Percentiles rank a stretch among this genome's conserved stretches.
phyloP scores from a whole-genome alignment of 2,888 invertebrate species.

The Colletes collaris region DNA sequence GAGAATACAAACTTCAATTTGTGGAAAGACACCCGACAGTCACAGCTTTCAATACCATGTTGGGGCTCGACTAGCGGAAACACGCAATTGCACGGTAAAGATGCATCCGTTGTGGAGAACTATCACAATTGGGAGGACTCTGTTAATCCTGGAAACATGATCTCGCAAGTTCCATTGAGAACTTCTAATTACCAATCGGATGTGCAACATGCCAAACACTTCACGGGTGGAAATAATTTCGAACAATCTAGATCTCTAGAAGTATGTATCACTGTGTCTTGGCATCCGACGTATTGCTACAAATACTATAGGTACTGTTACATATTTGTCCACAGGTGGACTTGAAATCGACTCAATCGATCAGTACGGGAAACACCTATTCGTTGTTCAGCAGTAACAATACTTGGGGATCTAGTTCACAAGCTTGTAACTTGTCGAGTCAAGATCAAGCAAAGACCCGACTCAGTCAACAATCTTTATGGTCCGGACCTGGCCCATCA shows the following conservation, averaged over 20 bases:
- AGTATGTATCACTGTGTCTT: slow-evolving; percentile 55
- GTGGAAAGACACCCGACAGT: slow-evolving; percentile 77
- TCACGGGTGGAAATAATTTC: slow-evolving; percentile 68
- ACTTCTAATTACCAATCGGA: slow-evolving; percentile 73
- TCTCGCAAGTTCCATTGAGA: slow-evolving; percentile 68
- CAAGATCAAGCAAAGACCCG: slow-evolving; percentile 75
- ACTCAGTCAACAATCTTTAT: slow-evolving; percentile 86
- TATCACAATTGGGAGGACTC: slow-evolving; percentile 77
- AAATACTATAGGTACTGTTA: not conserved
- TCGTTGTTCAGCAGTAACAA: slow-evolving; percentile 85
- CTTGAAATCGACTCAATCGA: slow-evolving; percentile 79
- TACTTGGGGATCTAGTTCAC: slow-evolving; percentile 71
- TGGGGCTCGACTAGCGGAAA: slow-evolving; percentile 70
- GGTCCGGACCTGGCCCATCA: slow-evolving; percentile 91
- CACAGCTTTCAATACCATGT: slow-evolving; percentile 76
- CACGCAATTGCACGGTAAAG: slow-evolving; percentile 68
- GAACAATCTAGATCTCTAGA: slow-evolving; percentile 74
- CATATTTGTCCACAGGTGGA: slow-evolving; percentile 75
- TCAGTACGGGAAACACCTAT: slow-evolving; percentile 83
- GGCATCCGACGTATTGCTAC: not conserved
- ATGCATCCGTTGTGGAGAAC: slow-evolving; percentile 64
- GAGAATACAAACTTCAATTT: slow-evolving; percentile 75
- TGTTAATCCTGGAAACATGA: slow-evolving; percentile 61
- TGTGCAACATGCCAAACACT: slow-evolving; percentile 65
- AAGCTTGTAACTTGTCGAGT: slow-evolving; percentile 68